Base-by-base conservation (phyloP, 2,888 invertebrate species). In the Pristionchus exspectatus region DNA sequence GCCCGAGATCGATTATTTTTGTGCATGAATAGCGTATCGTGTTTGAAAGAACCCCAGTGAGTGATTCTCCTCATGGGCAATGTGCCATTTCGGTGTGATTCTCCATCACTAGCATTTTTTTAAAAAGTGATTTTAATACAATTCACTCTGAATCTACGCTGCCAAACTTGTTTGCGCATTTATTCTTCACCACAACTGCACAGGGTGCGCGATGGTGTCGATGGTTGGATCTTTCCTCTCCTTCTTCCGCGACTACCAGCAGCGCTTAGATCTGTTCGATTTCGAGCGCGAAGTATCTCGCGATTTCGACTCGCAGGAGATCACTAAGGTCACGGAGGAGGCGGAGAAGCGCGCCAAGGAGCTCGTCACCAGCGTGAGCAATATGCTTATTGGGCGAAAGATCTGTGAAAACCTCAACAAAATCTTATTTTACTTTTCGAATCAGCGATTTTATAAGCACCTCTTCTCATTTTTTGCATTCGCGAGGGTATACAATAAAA, bases 311-410 rank as follows among this genome's bases (percentile, higher is more conserved):
- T 87, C 90, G n/a, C 91, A 92, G 38, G 92, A 92, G 30, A 93
- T 93, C 66, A 90, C 92, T 14, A 89, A 87, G 38, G 89, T 90
- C 12, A 92, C 90, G 30, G 87, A 84, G 30, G 84, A 90, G 38
- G 92, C 90, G 84, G 91, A 92, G 89, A 90, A 90, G 69, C 90
- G 90, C 38, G 93, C 92, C n/a, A 91, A 91, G 90, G 90, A 90
- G 27, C 87, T 91, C 12, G 38, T 90, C 69, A 90, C 89, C 84
- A 90, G 91, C 81, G 92, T 92, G n/a, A 38, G 77, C 3, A 21
- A n/a, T 44, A 77, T 10, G 44, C 30, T 24, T 9, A 72, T 72
- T 33, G 2, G 0, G 14, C 16, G 10, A 50, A 50, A 10, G 12
- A n/a, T 50, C 44, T 9, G 9, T 50, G 44, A 50, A 50, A n/a